These are phyloP conservation scores for Microcebus lehilahytsara DNA, from an alignment of 2,113 vertebrate species.

Conservation along the genomic window DNA sequence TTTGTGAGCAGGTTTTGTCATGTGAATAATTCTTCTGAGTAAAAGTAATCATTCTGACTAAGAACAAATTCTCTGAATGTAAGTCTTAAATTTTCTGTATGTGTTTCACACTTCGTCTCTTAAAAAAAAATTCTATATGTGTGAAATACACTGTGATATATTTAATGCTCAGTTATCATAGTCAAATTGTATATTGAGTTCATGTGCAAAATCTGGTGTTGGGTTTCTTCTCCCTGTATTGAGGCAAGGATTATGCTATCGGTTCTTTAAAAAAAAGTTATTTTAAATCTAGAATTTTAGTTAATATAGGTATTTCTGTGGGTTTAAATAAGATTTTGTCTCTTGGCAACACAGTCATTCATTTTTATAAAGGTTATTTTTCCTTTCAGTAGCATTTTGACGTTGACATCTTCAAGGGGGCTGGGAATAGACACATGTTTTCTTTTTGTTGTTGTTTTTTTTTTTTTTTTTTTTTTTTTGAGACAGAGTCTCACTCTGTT, in stretches of 20 bases:
- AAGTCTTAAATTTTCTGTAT: background rate
- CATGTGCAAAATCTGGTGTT: background rate
- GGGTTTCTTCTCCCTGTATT: background rate
- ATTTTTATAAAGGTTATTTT: conserved; percentile 12
- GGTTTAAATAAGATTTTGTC: background rate
- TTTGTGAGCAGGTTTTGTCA: conserved; percentile 10
- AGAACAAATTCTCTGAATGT: conserved; percentile 31
- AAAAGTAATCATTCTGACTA: background rate
- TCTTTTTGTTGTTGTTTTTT: too few relatives aligned
- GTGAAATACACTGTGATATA: background rate
- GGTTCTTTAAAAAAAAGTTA: background rate
- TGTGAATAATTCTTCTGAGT: background rate
- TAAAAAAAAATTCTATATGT: background rate
- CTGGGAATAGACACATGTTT: background rate
- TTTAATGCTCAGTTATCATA: background rate
- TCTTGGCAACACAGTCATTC: background rate
- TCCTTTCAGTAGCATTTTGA: conserved; percentile 23
- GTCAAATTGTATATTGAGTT: conserved; percentile 3
- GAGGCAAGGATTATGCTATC: background rate
- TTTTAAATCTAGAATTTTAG: conserved; percentile 28
- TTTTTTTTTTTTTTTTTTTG: too few relatives aligned
- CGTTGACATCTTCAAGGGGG: background rate
- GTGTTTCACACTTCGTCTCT: background rate
- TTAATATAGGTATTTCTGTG: background rate
- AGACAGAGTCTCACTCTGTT: too few relatives aligned